Evolutionary conservation across 2,797 vertebrate genomes (phyloP), one percentile per base, ranked within the genome.

Genomic region (Phyllotis vaccarum): DNA sequence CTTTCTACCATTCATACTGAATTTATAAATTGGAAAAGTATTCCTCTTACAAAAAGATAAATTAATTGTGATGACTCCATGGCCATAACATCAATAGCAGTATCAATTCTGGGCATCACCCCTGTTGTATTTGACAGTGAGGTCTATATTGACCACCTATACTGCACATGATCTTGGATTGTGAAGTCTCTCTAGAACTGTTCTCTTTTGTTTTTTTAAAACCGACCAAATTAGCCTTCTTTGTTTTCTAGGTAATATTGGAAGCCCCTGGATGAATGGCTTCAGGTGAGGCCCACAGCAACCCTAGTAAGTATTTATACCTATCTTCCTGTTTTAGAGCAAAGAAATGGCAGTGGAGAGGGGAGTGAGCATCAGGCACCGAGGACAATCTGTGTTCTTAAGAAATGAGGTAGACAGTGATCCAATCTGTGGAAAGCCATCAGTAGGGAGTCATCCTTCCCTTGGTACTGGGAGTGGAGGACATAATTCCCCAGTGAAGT

Each of bases 41-140:
- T 1, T 85, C 86, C 56, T 90, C 27, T 40, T 43, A 37, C 22
- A 75, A 37, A n/a, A 62, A 6, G n/a, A 24, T 62, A n/a, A 49
- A 43, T 29, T 5, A 43, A 29, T 80, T 60, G 34, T 24, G 81
- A 66, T 7, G 46, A 24, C 3, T 0, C 19, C 14, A 12, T 29
- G 0, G 4, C 22, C 6, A 8, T 2, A 60, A 37, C 31, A 7
- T 17, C 14, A 5, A 21, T 6, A 4, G 79, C 6, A 34, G 14
- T 12, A 1, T n/a, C 0, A 2, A 6, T 40, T 12, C 60, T 19
- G 2, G 17, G 46, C 29, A 34, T 29, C 4, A 0, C 7, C 27
- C 3, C 5, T 9, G 0, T 54, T 58, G 29, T 43, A 49, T n/a
- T 56, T 29, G 64, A 52, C 37, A 13, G 54, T 4, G 13, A 13